Evolutionary conservation across 1,140 invertebrate genomes (phyloP), one percentile per base, ranked within the genome.

Genomic region (Mamestra configurata): DNA sequence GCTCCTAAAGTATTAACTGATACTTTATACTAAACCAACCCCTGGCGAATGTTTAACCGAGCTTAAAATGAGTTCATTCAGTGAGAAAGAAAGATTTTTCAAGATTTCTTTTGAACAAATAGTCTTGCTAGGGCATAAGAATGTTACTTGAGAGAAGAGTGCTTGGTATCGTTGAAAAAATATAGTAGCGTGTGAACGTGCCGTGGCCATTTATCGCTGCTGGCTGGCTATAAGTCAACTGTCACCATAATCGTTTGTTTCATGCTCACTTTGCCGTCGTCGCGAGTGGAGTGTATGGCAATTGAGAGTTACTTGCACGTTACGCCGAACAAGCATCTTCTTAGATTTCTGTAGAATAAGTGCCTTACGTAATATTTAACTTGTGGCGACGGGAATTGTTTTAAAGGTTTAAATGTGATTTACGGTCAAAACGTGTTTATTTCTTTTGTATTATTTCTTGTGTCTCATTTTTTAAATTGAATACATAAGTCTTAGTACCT

Each of bases 171-270:
- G 68, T 72, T 72, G 31, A 24, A 73, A 66, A 57, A 55, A 73
- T 49, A 80, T 53, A 49, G 57, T 24, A 68, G 57, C 22, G 18
- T 15, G 37, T 24, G 55, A 59, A 84, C 84, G 86, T 84, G 79
- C 70, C 51, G 11, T 75, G 46, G 59, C 81, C 79, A 83, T 86
- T 88, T 85, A 79, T 90, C 82, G 82, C 71, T 51, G 81, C 37
- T 71, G 22, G 73, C 66, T 70, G 61, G 77, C 79, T 72, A 76
- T 78, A 84, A 86, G 85, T 84, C 82, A 88, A 84, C 72, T 86
- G 84, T 81, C 84, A 66, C 84, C 79, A 82, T 88, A 86, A 86
- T 85, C 80, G 79, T 82, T 88, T 85, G 51, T 82, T 82, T 73
- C 68, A 72, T 73, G 64, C 76, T 85, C 83, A 84, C 77, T 81